A percentile compares a stretch with the other conserved stretches of the same genome.
These are phyloP conservation scores for Sitta carolinensis DNA, from an alignment of 2,797 vertebrate genomes.

Conservation along the genomic window DNA sequence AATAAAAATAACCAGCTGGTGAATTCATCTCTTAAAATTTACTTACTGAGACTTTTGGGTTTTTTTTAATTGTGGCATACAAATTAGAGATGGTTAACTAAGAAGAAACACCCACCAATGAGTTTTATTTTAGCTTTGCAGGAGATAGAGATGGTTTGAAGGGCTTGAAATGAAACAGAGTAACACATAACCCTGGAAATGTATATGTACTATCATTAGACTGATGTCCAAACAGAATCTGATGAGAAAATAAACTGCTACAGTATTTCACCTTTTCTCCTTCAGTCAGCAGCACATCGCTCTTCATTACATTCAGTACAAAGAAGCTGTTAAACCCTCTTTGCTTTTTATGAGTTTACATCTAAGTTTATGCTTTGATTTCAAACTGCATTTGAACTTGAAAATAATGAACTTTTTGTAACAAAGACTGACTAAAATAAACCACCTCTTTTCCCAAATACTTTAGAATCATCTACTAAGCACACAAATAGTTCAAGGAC, in stretches of 20 bases:
- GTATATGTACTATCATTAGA: background rate
- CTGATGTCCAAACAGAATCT: background rate
- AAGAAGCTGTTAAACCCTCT: background rate
- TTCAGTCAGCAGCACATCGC: background rate
- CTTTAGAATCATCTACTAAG: background rate
- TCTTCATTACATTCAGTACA: background rate
- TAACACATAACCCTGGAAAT: background rate
- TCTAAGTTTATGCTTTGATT: background rate
- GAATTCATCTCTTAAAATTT: background rate
- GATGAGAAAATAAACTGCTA: background rate
- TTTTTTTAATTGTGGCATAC: background rate
- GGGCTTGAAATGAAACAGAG: background rate
- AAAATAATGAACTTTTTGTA: background rate
- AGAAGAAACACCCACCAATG: background rate
- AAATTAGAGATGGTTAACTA: background rate
- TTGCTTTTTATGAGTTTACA: background rate
- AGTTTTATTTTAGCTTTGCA: background rate
- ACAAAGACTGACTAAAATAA: background rate
- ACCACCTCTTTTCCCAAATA: background rate
- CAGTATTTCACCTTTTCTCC: background rate
- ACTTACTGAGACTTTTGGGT: rapidly evolving
- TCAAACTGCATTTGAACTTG: background rate
- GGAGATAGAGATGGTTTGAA: background rate
- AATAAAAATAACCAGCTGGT: background rate
- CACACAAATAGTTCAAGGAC: background rate